These are phyloP conservation scores for Sphecodes monilicornis DNA, from an alignment of 2,888 invertebrate genomes.

Conservation along the genomic window DNA sequence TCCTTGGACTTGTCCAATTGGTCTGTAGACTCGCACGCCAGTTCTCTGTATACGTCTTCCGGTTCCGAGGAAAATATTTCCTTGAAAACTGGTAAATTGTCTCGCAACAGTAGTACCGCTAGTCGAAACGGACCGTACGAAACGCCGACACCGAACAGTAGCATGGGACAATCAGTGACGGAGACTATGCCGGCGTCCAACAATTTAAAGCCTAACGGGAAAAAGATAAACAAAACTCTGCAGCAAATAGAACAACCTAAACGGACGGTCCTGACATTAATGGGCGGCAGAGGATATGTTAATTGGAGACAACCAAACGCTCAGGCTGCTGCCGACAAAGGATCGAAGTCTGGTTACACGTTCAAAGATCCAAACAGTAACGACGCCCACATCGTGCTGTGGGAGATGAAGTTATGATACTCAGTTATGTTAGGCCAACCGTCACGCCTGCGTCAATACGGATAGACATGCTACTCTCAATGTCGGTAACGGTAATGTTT, in stretches of 20 bases:
- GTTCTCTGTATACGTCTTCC: constrained; percentile 92
- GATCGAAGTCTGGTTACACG: constrained; percentile 77
- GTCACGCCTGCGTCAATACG: constrained; percentile 52
- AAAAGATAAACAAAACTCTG: constrained; percentile 78
- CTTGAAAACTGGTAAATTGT: constrained; percentile 87
- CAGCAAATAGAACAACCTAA: constrained; percentile 86
- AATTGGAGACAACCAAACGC: constrained; percentile 91
- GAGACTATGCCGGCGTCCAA: constrained; percentile 68
- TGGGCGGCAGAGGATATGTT: constrained; percentile 95
- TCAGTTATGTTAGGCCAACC: constrained; percentile 55
- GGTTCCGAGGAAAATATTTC: constrained; percentile 95
- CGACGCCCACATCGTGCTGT: constrained; percentile 95
- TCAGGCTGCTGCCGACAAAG: constrained; percentile 85
- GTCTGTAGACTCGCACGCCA: constrained; percentile 94
- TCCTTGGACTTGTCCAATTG: constrained; percentile 94
- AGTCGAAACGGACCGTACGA: constrained; percentile 87
- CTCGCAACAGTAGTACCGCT: constrained; percentile 91
- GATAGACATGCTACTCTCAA: constrained; percentile 54
- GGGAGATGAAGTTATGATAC: constrained; percentile 93
- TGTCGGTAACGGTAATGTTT: constrained; percentile 33
- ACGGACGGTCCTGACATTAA: constrained; percentile 92
- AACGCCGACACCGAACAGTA: constrained; percentile 69
- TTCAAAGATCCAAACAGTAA: constrained; percentile 90
- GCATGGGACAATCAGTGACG: constrained; percentile 78
- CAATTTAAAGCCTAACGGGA: constrained; percentile 74